These are phyloP conservation scores for Adela reaumurella DNA, from an alignment of 2,888 invertebrate genomes.

Conservation along the genomic window DNA sequence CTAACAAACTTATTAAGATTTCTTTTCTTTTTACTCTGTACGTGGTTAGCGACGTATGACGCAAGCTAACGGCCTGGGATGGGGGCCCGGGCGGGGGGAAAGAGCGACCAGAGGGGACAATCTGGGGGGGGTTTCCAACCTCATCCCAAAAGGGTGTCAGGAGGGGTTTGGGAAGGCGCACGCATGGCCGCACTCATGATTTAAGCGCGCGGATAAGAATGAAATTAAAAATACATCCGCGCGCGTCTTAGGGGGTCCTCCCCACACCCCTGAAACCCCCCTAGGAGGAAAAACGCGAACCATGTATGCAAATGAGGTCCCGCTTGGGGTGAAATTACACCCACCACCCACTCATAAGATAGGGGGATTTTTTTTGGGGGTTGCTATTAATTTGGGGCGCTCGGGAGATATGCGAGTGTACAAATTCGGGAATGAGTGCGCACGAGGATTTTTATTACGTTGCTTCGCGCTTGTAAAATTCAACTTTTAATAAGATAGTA, in stretches of 20 bases:
- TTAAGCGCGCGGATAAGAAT: conserved; percentile 57
- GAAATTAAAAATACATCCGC: conserved; percentile 57
- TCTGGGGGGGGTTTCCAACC: conserved; percentile 27
- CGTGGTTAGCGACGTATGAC: conserved; percentile 58
- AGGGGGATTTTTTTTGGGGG: conserved; percentile 51
- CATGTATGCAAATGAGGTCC: conserved; percentile 55
- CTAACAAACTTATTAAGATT: conserved; percentile 58
- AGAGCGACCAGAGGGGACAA: conserved; percentile 15
- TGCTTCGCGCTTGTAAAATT: too few relatives aligned
- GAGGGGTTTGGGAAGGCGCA: conserved; percentile 18
- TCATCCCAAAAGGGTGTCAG: conserved; percentile 8
- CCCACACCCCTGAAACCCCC: conserved; percentile 42
- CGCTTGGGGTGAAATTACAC: conserved; percentile 7
- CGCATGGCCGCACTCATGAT: conserved; percentile 58
- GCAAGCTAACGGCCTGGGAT: conserved; percentile 45
- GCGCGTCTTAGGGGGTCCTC: conserved; percentile 15
- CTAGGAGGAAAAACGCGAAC: conserved; percentile 26
- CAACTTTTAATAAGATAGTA: too few relatives aligned
- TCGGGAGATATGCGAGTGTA: conserved; percentile 35
- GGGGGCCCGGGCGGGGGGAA: conserved; percentile 19
- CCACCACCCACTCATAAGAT: conserved; percentile 35
- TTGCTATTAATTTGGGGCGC: conserved; percentile 57
- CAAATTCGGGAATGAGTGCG: conserved; percentile 25
- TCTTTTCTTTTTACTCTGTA: conserved; percentile 55
- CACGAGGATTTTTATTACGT: conserved; percentile 4